A percentile compares a stretch with the other conserved stretches of the same genome.
phyloP scores from a whole-genome alignment of 2,113 vertebrate species.

The Lepisosteus oculatus region DNA sequence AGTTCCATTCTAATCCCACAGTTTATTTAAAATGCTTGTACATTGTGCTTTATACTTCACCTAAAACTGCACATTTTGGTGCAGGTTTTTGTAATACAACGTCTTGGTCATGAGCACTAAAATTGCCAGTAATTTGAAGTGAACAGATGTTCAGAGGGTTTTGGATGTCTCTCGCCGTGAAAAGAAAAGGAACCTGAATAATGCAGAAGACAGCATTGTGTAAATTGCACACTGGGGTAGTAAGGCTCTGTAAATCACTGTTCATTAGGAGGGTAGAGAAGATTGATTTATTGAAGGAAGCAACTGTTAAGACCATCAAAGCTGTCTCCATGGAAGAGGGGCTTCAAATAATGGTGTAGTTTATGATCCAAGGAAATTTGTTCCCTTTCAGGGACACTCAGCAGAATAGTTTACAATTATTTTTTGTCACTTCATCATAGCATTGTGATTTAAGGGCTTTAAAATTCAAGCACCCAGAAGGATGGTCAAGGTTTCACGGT shows the following conservation, averaged over 20 bases:
- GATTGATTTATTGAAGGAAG: slow-evolving; percentile 69
- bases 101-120: not conserved
- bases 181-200: slow-evolving; percentile 52
- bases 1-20: not conserved
- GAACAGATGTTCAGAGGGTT: slow-evolving; percentile 55
- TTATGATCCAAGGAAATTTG: slow-evolving; percentile 16
- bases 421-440: slow-evolving; percentile 14
- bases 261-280: slow-evolving; percentile 62
- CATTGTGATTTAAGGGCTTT: slow-evolving; percentile 11
- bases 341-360: slow-evolving; percentile 27
- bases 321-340: slow-evolving; percentile 34
- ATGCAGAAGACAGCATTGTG: slow-evolving; percentile 49
- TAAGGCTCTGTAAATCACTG: slow-evolving; percentile 70
- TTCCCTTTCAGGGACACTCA: slow-evolving; percentile 9
- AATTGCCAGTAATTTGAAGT: slow-evolving; percentile 25
- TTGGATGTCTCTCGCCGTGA: not conserved
- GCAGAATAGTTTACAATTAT: slow-evolving; percentile 13
- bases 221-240: slow-evolving; percentile 54
- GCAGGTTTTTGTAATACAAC: not conserved
- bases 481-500: too few species aligned
- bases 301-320: slow-evolving; percentile 57
- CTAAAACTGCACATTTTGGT: too few species aligned
- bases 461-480: too few species aligned
- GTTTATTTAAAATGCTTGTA: too few species aligned
- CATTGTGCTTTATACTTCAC: too few species aligned